Evolutionary conservation across 2,113 vertebrate species (phyloP), one percentile per base, ranked within the genome.

Genomic region (Centrocercus urophasianus): DNA sequence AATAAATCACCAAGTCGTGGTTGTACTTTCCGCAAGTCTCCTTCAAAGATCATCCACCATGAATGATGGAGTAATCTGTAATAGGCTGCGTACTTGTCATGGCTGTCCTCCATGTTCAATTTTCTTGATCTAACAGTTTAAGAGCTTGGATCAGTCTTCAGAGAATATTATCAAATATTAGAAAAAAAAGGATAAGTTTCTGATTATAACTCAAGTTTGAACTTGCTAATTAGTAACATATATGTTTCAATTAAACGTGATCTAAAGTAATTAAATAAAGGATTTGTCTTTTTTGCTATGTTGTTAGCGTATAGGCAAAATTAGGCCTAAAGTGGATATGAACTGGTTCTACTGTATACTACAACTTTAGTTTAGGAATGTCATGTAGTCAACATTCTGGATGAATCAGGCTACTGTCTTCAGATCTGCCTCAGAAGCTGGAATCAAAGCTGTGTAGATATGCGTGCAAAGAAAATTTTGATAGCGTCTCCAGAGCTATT

Each of bases 31-130:
- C n/a, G 83, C 28, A 60, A 73, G 20, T 24, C 25, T 17, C 4
- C 4, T 36, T 45, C 15, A 42, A 73, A 83, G 43, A 28, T 56
- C 10, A 25, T 56, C 11, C 17, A 10, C 11, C n/a, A 34, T 67
- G 38, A 59, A 28, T n/a, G 67, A 34, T 43, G 8, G 14, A 57
- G 38, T 65, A 43, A 32, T 36, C 30, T 7, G 6, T 40, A 54
- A 28, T 6, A 74, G 27, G 65, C 40, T 38, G 38, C 38, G 38
- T 38, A 38, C 38, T 38, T n/a, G 42, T 70, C 69, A 30, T 8
- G 2, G 25, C 13, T 56, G 25, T 18, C 8, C n/a, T 81, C 32
- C 3, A 4, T 18, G 40, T 5, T 27, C 3, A 8, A 1, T 10
- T 52, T 45, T 16, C 10, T 77, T 67, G 15, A 84, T 42, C 3